Percentiles rank a stretch among this genome's conserved stretches.
phyloP scores from a whole-genome alignment of 2,888 invertebrate genomes.

The Pseudococcus jackbeardsleyi region DNA sequence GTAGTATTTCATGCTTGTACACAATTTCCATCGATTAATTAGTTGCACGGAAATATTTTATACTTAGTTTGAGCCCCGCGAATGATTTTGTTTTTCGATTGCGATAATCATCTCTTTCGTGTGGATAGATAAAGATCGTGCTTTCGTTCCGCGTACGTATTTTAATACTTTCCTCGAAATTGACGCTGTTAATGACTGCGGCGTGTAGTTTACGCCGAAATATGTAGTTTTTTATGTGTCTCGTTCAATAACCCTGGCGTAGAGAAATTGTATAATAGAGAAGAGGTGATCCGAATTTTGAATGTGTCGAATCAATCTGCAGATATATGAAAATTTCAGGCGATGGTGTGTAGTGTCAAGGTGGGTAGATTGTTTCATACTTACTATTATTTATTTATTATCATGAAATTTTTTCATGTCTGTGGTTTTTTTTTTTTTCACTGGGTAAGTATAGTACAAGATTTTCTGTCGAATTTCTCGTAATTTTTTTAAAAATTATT shows the following conservation, averaged over 20 bases:
- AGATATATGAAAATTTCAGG: too few species aligned
- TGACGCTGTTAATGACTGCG: not conserved
- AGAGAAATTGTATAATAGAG: not conserved
- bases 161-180: not conserved
- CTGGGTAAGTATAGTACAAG: too few species aligned
- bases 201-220: not conserved
- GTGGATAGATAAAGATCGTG: not conserved
- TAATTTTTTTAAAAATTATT: too few species aligned
- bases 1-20: not conserved
- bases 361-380: too few species aligned
- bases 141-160: not conserved
- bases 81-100: slow-evolving; percentile 1
- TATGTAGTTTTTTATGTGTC: not conserved
- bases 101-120: slow-evolving; percentile 18
- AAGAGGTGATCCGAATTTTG: not conserved
- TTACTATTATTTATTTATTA: too few species aligned
- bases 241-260: not conserved
- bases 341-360: too few species aligned
- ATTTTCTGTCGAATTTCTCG: too few species aligned
- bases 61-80: not conserved
- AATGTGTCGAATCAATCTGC: too few species aligned
- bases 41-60: not conserved
- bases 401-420: too few species aligned
- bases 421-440: too few species aligned
- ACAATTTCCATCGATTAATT: slow-evolving; percentile 44